Percentiles rank a stretch among this genome's conserved stretches.
Evolutionary conservation across 2,113 vertebrate species (phyloP).

Genomic region (Gnathonemus longibarbis): DNA sequence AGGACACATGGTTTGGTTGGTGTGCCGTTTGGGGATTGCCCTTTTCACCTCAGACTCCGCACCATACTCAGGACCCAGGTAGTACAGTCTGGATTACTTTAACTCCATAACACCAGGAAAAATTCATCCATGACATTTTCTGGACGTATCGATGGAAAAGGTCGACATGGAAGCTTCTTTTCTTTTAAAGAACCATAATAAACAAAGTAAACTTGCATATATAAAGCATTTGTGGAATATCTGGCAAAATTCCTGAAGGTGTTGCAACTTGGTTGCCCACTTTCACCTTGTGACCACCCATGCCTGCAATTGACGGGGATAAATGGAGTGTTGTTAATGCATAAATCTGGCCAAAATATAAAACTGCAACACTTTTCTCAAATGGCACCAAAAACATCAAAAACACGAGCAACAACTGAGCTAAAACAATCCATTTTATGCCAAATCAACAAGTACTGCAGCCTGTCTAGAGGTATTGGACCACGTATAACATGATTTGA

Average conservation of each 20-base stretch:
- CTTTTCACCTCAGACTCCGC: neutral
- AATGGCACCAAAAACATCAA: neutral
- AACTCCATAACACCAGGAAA: neutral
- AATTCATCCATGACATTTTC: neutral
- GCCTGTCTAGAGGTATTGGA: neutral
- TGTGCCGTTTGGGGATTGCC: neutral
- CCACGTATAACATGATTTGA: neutral
- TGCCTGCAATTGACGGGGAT: neutral
- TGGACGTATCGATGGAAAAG: neutral
- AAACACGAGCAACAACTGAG: neutral
- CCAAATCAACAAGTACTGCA: neutral
- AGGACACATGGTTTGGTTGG: neutral
- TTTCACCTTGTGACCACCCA: neutral
- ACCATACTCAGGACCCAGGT: neutral
- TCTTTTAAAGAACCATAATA: neutral
- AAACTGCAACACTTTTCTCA: neutral
- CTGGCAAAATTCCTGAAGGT: neutral
- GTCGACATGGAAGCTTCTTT: neutral
- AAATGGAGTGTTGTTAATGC: neutral
- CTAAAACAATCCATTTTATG: neutral
- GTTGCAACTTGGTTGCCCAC: neutral
- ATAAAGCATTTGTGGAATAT: neutral
- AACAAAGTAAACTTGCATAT: neutral
- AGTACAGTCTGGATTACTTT: neutral
- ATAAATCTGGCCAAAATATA: neutral